Conservation (phyloP, 2,797 vertebrate species). For the Forpus xanthops region DNA sequence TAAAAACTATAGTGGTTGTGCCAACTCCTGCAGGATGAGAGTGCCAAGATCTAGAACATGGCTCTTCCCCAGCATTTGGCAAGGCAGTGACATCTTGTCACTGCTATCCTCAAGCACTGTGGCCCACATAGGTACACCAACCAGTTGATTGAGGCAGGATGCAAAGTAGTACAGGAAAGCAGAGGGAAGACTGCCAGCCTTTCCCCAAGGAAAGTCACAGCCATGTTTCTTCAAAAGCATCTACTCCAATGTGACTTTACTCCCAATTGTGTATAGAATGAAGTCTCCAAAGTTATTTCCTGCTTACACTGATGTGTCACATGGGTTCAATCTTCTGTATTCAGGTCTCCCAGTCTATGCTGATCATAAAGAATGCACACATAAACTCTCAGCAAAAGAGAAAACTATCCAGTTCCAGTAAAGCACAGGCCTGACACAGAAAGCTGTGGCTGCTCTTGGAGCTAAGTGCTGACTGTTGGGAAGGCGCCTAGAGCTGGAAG, state of each 20-base stretch:
- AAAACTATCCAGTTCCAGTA: background rate
- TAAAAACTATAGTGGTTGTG: conserved; percentile 10
- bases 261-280: background rate
- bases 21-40: background rate
- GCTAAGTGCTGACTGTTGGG: background rate
- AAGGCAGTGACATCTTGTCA: conserved; percentile 15
- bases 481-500: background rate
- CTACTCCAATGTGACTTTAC: background rate
- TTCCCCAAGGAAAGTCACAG: background rate
- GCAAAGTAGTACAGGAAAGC: conserved; percentile 14
- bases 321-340: background rate
- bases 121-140: conserved; percentile 47
- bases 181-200: conserved; percentile 11
- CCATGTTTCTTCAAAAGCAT: background rate
- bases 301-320: background rate
- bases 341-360: background rate
- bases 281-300: background rate
- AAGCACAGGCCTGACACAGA: background rate
- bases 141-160: conserved; percentile 24
- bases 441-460: background rate
- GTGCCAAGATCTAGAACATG: conserved; percentile 10
- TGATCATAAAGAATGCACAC: background rate
- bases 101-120: background rate
- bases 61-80: conserved; percentile 48
- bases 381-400: background rate